These are phyloP conservation scores for Mnemiopsis leidyi DNA, from an alignment of 37 sponge, comb jelly and placozoan genomes.

Conservation along the genomic window DNA sequence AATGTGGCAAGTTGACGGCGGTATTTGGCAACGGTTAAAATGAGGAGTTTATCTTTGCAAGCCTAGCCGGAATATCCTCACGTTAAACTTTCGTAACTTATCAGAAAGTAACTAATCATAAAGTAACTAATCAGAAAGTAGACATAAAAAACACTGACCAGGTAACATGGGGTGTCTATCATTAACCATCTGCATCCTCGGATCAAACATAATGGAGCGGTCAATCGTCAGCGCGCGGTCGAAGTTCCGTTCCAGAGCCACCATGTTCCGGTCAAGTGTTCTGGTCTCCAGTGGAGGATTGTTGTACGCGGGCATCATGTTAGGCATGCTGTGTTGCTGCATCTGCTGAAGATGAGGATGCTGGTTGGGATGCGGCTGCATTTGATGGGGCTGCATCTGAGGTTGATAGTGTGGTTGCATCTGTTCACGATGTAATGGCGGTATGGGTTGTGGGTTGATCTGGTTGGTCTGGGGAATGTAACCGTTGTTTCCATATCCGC, in stretches of 20 bases:
- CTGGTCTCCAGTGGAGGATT: not conserved
- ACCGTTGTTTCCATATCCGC: not conserved
- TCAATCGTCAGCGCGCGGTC: constrained; percentile 10
- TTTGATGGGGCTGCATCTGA: not conserved
- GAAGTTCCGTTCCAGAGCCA: not conserved
- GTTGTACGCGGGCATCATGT: not conserved
- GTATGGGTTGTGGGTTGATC: not conserved
- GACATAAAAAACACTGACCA: no score
- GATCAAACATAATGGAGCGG: constrained; percentile 6
- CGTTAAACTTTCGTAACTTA: no score
- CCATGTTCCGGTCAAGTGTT: not conserved
- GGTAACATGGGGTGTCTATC: not conserved
- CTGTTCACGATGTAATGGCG: not conserved
- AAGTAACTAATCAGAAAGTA: no score
- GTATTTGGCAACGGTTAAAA: no score
- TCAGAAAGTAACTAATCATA: no score
- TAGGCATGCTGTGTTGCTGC: not conserved
- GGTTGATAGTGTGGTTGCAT: not conserved
- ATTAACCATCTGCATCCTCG: not conserved
- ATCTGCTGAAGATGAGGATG: not conserved
- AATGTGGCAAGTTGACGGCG: no score
- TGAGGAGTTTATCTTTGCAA: no score
- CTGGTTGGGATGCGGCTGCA: not conserved
- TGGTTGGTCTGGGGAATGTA: not conserved
- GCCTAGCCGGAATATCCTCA: no score